Base-by-base conservation (phyloP, 2,113 vertebrate genomes). In the Grus americana region DNA sequence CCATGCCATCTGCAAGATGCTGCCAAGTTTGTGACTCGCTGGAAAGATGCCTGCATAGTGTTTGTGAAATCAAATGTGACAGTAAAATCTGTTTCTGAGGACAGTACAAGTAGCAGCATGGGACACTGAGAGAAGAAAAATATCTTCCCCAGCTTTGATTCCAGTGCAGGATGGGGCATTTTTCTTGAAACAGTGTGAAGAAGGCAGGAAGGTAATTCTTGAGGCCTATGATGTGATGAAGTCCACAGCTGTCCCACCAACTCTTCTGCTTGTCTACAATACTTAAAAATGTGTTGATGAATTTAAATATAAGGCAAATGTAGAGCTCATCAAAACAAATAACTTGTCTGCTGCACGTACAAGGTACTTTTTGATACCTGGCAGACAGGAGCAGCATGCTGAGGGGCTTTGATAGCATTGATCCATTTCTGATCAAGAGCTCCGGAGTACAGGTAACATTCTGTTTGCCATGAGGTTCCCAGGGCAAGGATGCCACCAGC, bases 31-130 rank as follows among this genome's bases (percentile, higher is more conserved):
- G 79, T 92, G 91, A 38, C 59, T 86, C 0, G 2, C 79, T 94
- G 74, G 70, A 93, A 66, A 30, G 79, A 76, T 86, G 82, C 86
- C 92, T 6, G 18, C 55, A 74, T 95, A 86, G 91, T 91, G 72
- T 94, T 94, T 90, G 95, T 96, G 95, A 95, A 97, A 93, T 95
- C 72, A 86, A 79, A 92, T 75, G 91, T 91, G 84, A 92, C 89
- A 63, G 72, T 74, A 79, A 86, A 93, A 57, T 93, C 52, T 88
- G 63, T 61, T 88, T 88, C 75, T 89, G 93, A 92, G 94, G 84
- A 86, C 61, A 57, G 27, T 44, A 30, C 72, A 78, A 91, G 76
- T 81, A 59, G 52, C 65, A 95, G 91, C 65, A 40, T 75, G 73
- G 70, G 80, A 71, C 62, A 71, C 44, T 27, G 55, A 58, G 40